A percentile compares a stretch with the other conserved stretches of the same genome.
phyloP scores from a whole-genome alignment of 2,113 vertebrate species.

The Accipiter virgatus region DNA sequence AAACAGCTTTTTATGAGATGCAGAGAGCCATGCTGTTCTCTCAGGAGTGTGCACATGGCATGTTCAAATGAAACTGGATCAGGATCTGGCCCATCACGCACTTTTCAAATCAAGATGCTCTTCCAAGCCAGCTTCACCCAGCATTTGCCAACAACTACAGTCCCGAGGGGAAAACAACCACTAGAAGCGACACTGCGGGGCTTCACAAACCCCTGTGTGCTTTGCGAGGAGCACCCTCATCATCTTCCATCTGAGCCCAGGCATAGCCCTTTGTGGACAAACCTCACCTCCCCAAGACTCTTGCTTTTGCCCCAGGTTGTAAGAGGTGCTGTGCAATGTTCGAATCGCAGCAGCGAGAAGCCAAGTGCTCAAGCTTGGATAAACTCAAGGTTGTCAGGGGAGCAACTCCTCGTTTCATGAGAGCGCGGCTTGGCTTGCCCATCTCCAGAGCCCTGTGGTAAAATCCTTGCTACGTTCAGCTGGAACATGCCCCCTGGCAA shows the following conservation, averaged over 20 bases:
- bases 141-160: not conserved
- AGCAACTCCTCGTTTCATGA: not conserved
- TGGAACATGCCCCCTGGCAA: not conserved
- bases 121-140: not conserved
- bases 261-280: not conserved
- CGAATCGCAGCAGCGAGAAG: not conserved
- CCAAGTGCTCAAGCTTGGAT: not conserved
- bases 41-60: not conserved
- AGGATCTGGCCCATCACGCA: not conserved
- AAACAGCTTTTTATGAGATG: not conserved
- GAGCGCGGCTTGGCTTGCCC: accelerated
- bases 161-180: not conserved
- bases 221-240: not conserved
- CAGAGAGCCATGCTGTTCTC: not conserved
- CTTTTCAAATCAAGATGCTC: not conserved
- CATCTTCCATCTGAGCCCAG: not conserved
- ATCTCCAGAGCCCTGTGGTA: not conserved
- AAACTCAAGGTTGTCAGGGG: not conserved
- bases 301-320: not conserved
- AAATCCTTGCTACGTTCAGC: not conserved
- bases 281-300: not conserved
- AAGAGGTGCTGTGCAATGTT: not conserved
- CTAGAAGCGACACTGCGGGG: not conserved
- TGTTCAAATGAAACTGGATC: not conserved
- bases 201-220: not conserved